Base-by-base conservation (phyloP, 2,797 vertebrate genomes). In the Paguma larvata region DNA sequence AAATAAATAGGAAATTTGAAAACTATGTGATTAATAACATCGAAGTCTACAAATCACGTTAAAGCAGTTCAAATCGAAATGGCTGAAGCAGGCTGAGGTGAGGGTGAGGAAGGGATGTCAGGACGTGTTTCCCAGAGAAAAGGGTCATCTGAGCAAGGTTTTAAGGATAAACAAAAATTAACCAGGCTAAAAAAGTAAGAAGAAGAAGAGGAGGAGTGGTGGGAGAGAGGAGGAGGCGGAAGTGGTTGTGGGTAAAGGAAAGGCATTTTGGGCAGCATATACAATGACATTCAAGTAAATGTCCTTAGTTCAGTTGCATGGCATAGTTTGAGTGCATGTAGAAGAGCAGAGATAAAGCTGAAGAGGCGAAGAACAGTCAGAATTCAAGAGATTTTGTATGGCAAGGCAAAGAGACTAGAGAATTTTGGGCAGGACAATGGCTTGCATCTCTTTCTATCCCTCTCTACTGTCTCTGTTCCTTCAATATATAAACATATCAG, bases 1-100 rank as follows among this genome's bases (percentile, higher is more conserved):
- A 92, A 83, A 84, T 70, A 79, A 93, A 78, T 18, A 30, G 53
- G 16, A 89, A 51, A 62, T 78, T 85, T 92, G 79, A 89, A 51
- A 72, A 38, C 32, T 70, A 79, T 44, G 4, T 73, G 34, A 59
- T 85, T 87, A 87, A 83, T 51, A 78, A 78, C 34, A 85, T 59
- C 70, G 83, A 93, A 59, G 19, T 51, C 59, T n/a, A 65, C 12
- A 93, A 85, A 91, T 11, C 94, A 72, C 44, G 41, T 88, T 85
- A 78, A 91, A 94, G 46, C 21, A 78, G 15, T 92, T 91, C n/a
- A 41, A 48, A 72, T 27, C 82, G 30, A 95, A 94, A 32, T 79
- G 23, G 56, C 44, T 65, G 63, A 84, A 16, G 6, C 23, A 25
- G 41, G 32, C 34, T 91, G 19, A 86, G 12, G 21, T 65, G 25